Evolutionary conservation across 2,113 vertebrate species (phyloP), one percentile per base, ranked within the genome.

Genomic region (Poecile atricapillus): DNA sequence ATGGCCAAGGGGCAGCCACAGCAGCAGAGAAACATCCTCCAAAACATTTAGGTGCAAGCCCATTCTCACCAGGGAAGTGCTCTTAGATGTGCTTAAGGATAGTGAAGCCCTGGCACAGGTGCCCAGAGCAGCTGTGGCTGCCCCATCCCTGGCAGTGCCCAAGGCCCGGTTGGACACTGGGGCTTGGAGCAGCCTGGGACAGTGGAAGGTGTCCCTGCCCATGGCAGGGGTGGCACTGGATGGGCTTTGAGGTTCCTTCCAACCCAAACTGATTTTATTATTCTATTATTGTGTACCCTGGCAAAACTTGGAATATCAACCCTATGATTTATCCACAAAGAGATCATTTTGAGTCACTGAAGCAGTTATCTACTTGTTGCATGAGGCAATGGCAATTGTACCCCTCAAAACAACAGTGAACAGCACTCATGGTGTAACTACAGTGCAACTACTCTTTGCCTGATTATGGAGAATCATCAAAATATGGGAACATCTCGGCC

Each of bases 131-230:
- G n/a, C 41, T 83, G 25, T 31, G 55, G 21, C 49, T 83, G 55
- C 41, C 70, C 70, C 31, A 69, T 37, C 55, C 8, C 20, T 76
- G 63, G 24, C 1, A 55, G 14, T 55, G 41, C 0, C 43, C 55
- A 4, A 76, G 22, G 41, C 21, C 55, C 47, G 1, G 5, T 0
- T 80, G 85, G 59, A 73, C 0, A 0, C 11, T 39, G 39, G 35
- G 22, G 27, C 37, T 65, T 55, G 77, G 68, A 58, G 18, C 56
- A 43, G 0, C 30, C 25, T 63, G 56, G 56, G 19, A 25, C 11
- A 63, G 8, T 43, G 8, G 23, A 28, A 77, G 14, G 7, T 49
- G 47, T 47, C 25, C 55, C 62, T 35, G 55, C 14, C 47, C 39
- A 9, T 25, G 39, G 53, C 60, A 53, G 17, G 21, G 10, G 9